Conservation (phyloP, 2,797 vertebrate species). For the Sebastes kiyomatsui region DNA sequence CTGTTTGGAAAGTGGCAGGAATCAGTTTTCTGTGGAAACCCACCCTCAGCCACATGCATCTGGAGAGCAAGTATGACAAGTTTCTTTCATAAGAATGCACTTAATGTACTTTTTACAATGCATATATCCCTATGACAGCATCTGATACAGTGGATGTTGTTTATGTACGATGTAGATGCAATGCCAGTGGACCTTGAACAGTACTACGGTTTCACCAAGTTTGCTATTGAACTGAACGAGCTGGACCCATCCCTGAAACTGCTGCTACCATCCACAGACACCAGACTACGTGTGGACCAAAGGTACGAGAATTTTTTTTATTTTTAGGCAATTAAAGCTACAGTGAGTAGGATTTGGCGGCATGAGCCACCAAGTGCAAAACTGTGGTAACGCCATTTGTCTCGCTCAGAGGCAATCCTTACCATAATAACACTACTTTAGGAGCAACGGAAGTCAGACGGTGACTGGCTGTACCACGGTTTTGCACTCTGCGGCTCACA, state of each 20-base stretch:
- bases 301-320: slow-evolving; percentile 76
- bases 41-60: slow-evolving; percentile 89
- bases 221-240: slow-evolving; percentile 95
- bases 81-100: neutral
- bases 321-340: neutral
- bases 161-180: slow-evolving; percentile 80
- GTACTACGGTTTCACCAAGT: slow-evolving; percentile 97
- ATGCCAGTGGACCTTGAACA: slow-evolving; percentile 91
- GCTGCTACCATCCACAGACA: slow-evolving; percentile 91
- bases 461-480: no score
- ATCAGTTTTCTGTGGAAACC: slow-evolving; percentile 89
- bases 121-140: neutral
- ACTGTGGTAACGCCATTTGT: no score
- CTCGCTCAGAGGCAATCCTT: no score
- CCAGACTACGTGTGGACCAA: slow-evolving; percentile 94
- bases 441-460: no score
- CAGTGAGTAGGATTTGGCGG: no score
- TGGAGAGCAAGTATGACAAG: slow-evolving; percentile 93
- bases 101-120: neutral
- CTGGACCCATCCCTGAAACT: slow-evolving; percentile 82
- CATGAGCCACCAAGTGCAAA: no score
- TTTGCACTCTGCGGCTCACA: no score
- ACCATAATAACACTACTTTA: no score
- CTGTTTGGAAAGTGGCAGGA: slow-evolving; percentile 98
- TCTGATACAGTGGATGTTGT: slow-evolving; percentile 1